Evolutionary conservation across 2,797 vertebrate genomes (phyloP).

Genomic region (Eulemur mongoz): DNA sequence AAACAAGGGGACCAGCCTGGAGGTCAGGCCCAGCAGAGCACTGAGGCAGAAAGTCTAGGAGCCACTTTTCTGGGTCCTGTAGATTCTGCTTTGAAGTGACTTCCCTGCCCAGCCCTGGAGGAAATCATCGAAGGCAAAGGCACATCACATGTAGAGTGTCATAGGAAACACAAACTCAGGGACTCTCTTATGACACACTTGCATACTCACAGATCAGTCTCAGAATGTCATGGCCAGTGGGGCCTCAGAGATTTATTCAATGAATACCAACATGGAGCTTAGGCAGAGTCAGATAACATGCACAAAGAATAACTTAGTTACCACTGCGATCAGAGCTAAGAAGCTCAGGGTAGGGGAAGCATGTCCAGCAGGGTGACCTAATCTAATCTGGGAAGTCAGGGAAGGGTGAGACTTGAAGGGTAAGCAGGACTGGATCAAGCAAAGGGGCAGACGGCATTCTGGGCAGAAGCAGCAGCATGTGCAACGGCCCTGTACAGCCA

Average conservation of each 20-base stretch:
- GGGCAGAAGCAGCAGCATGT: not conserved
- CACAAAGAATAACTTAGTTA: not conserved
- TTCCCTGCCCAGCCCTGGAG: not conserved
- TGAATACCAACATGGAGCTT: not conserved
- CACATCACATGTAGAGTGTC: accelerated
- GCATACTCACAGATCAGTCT: not conserved
- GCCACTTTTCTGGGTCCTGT: not conserved
- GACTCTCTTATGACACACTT: not conserved
- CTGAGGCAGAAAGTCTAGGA: not conserved
- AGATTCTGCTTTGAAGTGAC: not conserved
- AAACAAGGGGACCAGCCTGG: constrained; percentile 25
- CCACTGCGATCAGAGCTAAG: not conserved
- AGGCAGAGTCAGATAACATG: no score
- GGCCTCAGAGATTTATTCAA: not conserved
- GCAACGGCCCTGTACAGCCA: not conserved
- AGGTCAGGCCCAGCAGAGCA: not conserved
- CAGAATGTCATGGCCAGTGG: not conserved
- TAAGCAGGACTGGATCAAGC: not conserved
- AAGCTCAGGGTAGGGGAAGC: not conserved
- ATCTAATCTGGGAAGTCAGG: not conserved
- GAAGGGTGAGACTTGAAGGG: not conserved
- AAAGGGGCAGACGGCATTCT: not conserved
- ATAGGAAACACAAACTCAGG: not conserved
- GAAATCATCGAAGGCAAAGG: not conserved
- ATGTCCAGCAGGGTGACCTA: not conserved